Evolutionary conservation across 2,888 invertebrate species (phyloP), one percentile per base, ranked within the genome.

Genomic region (Coelopa pilipes): DNA sequence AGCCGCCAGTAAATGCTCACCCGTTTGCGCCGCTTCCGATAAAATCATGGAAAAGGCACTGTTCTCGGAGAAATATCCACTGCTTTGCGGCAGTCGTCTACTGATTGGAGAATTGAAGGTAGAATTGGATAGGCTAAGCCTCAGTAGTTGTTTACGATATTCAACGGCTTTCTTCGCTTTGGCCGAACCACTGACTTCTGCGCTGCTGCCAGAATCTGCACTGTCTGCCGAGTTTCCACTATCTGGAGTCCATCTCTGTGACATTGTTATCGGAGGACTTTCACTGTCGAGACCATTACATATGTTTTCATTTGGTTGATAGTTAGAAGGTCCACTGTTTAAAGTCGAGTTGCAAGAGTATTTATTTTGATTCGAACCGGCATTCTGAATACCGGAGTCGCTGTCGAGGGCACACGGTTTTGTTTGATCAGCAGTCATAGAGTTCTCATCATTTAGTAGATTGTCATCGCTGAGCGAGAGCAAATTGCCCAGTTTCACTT

Each of bases 171-270:
- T 80, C 10, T 77, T 77, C 0, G 79, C 71, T 92, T 55, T 88
- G 91, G 73, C 87, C 95, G 76, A 94, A 94, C 19, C 86, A 96
- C 75, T 89, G 90, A 13, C 24, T n/a, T 70, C 60, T 19, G 55
- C 87, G 46, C 65, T 72, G 12, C 59, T 96, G 55, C 95, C 94
- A 2, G 89, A 92, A 76, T 86, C 96, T 55, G 78, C 73, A 9
- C 79, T 79, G 21, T 77, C 79, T 1, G 75, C 78, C 1, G 78
- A 78, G 53, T 76, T 67, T 0, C 68, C 73, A 15, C 74, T 76
- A 53, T 75, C 77, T n/a, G 74, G 21, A 15, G 47, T 47, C 1
- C 49, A 72, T 69, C 75, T 76, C 17, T 70, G 70, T 1, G 68
- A 66, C 15, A 76, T 66, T 19, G 74, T 47, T 34, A 76, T n/a